phyloP scores from a whole-genome alignment of 2,797 vertebrate genomes.

The Poeciliopsis turneri region DNA sequence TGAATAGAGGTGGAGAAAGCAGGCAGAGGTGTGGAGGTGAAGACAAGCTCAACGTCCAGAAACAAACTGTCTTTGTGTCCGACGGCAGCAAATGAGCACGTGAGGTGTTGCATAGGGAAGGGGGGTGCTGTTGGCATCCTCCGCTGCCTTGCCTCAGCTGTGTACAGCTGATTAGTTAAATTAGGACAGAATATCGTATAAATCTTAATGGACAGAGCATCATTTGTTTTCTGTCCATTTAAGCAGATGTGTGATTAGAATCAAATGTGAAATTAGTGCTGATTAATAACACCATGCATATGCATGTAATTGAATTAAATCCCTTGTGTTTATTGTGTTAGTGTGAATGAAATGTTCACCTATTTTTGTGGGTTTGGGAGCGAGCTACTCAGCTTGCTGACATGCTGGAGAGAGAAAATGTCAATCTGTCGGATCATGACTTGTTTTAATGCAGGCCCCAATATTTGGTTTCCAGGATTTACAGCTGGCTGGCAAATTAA shows the following conservation, averaged over 20 bases:
- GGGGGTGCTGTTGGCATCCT: constrained; percentile 18
- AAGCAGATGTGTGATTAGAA: constrained; percentile 47
- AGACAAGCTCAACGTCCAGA: constrained; percentile 69
- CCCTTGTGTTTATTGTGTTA: constrained; percentile 27
- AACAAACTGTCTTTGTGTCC: constrained; percentile 74
- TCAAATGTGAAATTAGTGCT: constrained; percentile 69
- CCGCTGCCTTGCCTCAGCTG: constrained; percentile 63
- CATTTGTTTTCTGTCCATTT: constrained; percentile 44
- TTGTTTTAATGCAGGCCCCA: constrained; percentile 11
- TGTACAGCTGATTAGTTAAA: constrained; percentile 71
- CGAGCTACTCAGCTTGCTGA: not conserved
- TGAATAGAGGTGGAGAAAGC: constrained; percentile 68
- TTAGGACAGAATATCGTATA: constrained; percentile 67
- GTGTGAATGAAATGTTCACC: constrained; percentile 47
- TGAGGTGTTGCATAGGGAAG: constrained; percentile 10
- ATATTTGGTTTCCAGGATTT: constrained; percentile 25
- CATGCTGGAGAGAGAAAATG: constrained; percentile 4
- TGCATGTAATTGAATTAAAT: constrained; percentile 62
- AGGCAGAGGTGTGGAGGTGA: constrained; percentile 77
- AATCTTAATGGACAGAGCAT: constrained; percentile 58
- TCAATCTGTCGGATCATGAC: constrained; percentile 13
- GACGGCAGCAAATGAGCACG: constrained; percentile 38
- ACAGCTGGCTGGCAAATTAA: constrained; percentile 29
- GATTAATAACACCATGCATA: constrained; percentile 61
- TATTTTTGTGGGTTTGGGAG: constrained; percentile 8